These are phyloP conservation scores for Amphimallon solstitiale DNA, from an alignment of 2,888 invertebrate genomes.

Conservation along the genomic window DNA sequence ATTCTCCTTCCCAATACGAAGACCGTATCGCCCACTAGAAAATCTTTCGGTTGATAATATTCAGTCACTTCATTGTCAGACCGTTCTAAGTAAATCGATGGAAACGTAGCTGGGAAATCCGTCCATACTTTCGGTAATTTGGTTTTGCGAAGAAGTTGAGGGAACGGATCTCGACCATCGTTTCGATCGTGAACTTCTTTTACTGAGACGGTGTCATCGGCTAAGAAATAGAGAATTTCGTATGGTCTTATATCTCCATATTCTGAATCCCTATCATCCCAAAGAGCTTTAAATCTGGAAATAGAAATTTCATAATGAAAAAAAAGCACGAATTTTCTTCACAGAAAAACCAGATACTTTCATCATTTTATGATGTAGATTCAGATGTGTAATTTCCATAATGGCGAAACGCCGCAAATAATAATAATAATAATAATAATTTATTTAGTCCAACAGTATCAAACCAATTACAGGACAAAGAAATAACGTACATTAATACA, in stretches of 20 bases:
- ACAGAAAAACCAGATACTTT: too few relatives aligned
- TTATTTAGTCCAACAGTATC: too few relatives aligned
- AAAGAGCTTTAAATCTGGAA: constrained; percentile 72
- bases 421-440: too few relatives aligned
- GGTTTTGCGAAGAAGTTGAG: constrained; percentile 76
- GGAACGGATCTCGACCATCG: constrained; percentile 81
- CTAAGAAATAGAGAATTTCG: constrained; percentile 80
- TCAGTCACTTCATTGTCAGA: constrained; percentile 77
- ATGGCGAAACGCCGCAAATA: too few relatives aligned
- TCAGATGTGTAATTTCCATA: too few relatives aligned
- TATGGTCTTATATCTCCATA: constrained; percentile 71
- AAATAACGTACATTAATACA: too few relatives aligned
- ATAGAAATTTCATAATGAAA: constrained; percentile 19
- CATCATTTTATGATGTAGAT: too few relatives aligned
- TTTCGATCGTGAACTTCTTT: constrained; percentile 77
- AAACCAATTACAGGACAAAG: too few relatives aligned
- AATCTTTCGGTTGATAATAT: constrained; percentile 82
- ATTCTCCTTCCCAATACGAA: constrained; percentile 77
- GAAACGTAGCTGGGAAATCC: constrained; percentile 67
- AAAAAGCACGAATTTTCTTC: too few relatives aligned
- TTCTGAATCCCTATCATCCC: constrained; percentile 73
- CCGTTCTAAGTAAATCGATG: constrained; percentile 75
- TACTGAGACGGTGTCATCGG: constrained; percentile 83
- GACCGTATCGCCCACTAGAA: constrained; percentile 77
- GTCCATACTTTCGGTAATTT: constrained; percentile 75